Base-by-base conservation (phyloP, 1,140 invertebrate species). In the Temnothorax nylanderi region DNA sequence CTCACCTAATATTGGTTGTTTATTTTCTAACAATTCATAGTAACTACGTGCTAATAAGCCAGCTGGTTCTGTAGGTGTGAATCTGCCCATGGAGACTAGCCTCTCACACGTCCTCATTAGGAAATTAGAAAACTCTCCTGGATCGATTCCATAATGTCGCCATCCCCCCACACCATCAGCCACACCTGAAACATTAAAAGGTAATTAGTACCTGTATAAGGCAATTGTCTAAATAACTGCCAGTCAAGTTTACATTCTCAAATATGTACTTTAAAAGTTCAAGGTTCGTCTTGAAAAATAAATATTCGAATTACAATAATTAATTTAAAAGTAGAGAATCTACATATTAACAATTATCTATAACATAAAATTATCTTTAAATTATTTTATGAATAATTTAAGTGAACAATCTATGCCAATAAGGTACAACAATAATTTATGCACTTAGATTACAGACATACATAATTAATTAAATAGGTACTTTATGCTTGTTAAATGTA, bases 111-210 rank as follows among this genome's bases (percentile, higher is more conserved):
- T 98, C 93, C 96, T 97, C 99, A 99, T 99, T 85, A 99, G 95
- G 92, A 98, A 98, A 86, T 97, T 97, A 21, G 99, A 99, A 96
- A 99, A 99, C 93, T 98, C 97, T 49, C 99, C 99, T 3, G 99
- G 99, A 96, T 99, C 99, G 81, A 99, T 98, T n/a, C 99, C 99
- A 95, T 99, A 99, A 87, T 98, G 97, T 92, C 99, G 96, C 99
- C 99, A 99, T 71, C 99, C 99, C 81, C 99, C 99, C 77, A 99
- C 99, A 85, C 99, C 99, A 96, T 99, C 99, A 74, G 99, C 99
- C 88, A 99, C 98, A 93, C 99, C 99, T 99, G 13, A 41, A 81
- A 16, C 37, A 51, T 47, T 6, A 16, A 6, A 60, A 78, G 0
- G 21, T 49, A 81, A 81, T 56, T 41, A 67, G 13, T 3, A 64